phyloP scores from a whole-genome alignment of 2,888 invertebrate species.

The Seira ritae region DNA sequence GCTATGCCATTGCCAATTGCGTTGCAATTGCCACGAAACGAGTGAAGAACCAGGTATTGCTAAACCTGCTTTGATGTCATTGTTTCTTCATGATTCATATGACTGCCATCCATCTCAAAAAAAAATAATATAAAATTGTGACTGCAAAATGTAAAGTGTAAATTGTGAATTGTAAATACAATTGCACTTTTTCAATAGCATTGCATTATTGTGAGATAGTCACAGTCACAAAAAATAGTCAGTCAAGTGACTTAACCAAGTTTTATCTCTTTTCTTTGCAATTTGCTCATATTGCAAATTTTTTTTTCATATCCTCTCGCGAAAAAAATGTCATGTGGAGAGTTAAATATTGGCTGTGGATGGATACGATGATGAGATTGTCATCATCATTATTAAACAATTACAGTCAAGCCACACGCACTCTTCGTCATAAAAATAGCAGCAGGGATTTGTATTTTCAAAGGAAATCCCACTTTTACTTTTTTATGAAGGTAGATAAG shows the following conservation, averaged over 20 bases:
- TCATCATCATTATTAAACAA: slow-evolving; percentile 2
- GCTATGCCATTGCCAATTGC: not conserved
- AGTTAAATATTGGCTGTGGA: too few relatives aligned
- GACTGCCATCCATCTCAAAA: not conserved
- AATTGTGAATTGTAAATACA: too few relatives aligned
- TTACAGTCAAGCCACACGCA: not conserved
- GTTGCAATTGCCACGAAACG: not conserved
- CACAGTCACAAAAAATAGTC: not conserved
- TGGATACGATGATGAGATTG: not conserved
- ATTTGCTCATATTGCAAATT: too few relatives aligned
- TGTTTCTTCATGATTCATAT: slow-evolving; percentile 8
- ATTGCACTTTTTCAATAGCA: too few relatives aligned
- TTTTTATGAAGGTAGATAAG: not conserved
- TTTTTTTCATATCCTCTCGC: not conserved
- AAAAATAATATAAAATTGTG: too few relatives aligned
- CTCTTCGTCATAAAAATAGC: not conserved
- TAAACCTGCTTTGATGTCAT: not conserved
- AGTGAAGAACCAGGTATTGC: too few relatives aligned
- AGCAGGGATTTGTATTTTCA: not conserved
- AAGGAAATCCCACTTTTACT: not conserved
- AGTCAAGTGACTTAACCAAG: not conserved
- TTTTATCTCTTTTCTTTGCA: not conserved
- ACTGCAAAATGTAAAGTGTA: too few relatives aligned
- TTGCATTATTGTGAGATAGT: too few relatives aligned
- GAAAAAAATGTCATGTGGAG: not conserved